Base-by-base conservation (phyloP, 92 coral and sea anemone genomes). In the Micromussa lordhowensis region DNA sequence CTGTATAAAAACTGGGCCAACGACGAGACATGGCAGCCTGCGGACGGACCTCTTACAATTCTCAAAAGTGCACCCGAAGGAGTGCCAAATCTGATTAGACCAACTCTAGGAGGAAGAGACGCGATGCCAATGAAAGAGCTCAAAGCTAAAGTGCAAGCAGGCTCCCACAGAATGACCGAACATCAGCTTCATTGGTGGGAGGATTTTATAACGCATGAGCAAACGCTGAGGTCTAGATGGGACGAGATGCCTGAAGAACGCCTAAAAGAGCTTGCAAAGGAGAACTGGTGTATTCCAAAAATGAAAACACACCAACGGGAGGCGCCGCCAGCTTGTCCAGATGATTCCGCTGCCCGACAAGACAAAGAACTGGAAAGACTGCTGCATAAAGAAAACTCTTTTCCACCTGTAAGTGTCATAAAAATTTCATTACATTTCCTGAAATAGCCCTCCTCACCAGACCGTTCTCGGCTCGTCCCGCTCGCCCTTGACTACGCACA, bases 1-100 rank as follows among this genome's bases (percentile, higher is more conserved):
- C 10, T 63, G 7, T 92, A 85, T 78, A 82, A 92, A 58, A 92
- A 92, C 82, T 92, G 90, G 92, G 88, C 95, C 0, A 31, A 68
- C 1, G 91, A 92, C 24, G 51, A 81, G 21, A 19, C 26, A 16
- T 88, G 90, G 94, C 75, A 22, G 63, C 82, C 91, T 21, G 21
- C 24, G 19, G 79, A 11, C 14, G 79, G 70, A 5, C 89, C 80
- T 13, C 14, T 88, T 5, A 70, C 22, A 0, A 26, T 91, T 3
- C 61, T 77, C 6, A 76, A 61, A 28, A 30, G 76, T 15, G 12
- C 29, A 18, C 87, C 88, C 5, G 1, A 38, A 2, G 85, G 93
- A 1, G 29, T 77, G 64, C 90, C 88, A 19, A n/a, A 58, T 3
- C 22, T 91, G 24, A 29, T 90, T 16, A 71, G 69, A 1, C 91